Evolutionary conservation across 2,797 vertebrate species (phyloP), one percentile per base, ranked within the genome.

Genomic region (Masticophis lateralis): DNA sequence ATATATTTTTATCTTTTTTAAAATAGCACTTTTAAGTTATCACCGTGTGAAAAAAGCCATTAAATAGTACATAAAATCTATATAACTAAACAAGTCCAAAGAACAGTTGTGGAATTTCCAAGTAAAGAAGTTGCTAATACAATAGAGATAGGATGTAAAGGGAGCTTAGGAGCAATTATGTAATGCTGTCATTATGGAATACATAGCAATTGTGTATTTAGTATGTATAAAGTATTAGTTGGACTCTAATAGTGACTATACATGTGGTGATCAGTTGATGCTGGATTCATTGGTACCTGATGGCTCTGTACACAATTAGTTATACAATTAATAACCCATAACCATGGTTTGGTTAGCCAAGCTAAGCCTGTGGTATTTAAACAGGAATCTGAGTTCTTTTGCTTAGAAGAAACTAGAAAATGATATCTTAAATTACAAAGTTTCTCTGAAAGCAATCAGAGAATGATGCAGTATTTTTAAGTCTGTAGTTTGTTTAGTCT

Each of bases 341-440:
- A 69, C 20, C 74, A 25, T 83, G 37, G 74, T 47, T 83, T 79
- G 37, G 37, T 43, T 22, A 83, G 6, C 74, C 74, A 83, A 25
- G 1, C 37, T 83, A 83, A 83, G 37, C 37, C 11, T 83, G 37
- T 83, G 37, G 37, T 83, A 83, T 83, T 83, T 25, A 27, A 88
- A 87, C 5, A 60, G 32, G 12, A 69, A 47, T 90, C 37, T 28
- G n/a, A 27, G 32, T 28, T 94, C 43, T 43, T 69, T 28, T 83
- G 4, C 20, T 47, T 47, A 83, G 37, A 83, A 83, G 74, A 83
- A 47, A 83, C 37, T 25, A 83, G 74, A 83, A 43, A 83, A 83
- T 47, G 74, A 22, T 20, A 79, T 11, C 90, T 93, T 28, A 92
- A 98, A 96, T 96, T 99, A 97, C 0, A 94, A 79, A 3, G 11